A percentile compares a stretch with the other conserved stretches of the same genome.
Conservation (phyloP, 2,113 vertebrate species). For the Vicugna pacos region DNA sequence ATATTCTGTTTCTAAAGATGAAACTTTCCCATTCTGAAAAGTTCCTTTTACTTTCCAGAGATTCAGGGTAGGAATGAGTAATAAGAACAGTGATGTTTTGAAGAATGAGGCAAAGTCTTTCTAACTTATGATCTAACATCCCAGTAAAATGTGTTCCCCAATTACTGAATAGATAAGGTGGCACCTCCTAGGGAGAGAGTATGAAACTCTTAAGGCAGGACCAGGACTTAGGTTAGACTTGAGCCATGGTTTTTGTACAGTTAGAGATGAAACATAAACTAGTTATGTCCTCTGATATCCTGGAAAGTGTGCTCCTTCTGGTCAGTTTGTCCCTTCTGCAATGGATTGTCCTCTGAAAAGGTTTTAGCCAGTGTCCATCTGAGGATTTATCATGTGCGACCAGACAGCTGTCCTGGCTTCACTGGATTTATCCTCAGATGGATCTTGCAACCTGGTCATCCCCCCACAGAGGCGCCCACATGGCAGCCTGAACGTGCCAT, state of each 20-base stretch:
- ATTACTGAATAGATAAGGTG: neutral
- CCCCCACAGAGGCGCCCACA: neutral
- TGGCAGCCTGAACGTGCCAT: too few relatives aligned
- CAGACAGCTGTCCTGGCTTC: neutral
- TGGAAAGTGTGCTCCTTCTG: neutral
- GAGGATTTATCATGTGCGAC: neutral
- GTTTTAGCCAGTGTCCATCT: neutral
- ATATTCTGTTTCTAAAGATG: slow-evolving; percentile 20
- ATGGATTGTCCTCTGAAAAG: neutral
- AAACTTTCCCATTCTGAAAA: neutral
- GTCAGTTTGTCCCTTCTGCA: neutral
- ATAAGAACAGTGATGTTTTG: neutral
- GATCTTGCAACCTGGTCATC: neutral
- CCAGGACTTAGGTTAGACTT: neutral
- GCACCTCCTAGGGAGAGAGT: neutral
- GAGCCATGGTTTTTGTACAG: neutral
- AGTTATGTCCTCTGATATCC: neutral
- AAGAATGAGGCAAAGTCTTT: neutral
- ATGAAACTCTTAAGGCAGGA: neutral
- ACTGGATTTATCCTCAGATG: neutral
- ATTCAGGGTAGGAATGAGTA: neutral
- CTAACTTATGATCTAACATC: neutral
- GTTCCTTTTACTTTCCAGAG: neutral
- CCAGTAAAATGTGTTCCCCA: neutral
- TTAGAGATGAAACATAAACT: slow-evolving; percentile 2